phyloP scores from a whole-genome alignment of 2,113 vertebrate species.

The Catharus fuscescens region DNA sequence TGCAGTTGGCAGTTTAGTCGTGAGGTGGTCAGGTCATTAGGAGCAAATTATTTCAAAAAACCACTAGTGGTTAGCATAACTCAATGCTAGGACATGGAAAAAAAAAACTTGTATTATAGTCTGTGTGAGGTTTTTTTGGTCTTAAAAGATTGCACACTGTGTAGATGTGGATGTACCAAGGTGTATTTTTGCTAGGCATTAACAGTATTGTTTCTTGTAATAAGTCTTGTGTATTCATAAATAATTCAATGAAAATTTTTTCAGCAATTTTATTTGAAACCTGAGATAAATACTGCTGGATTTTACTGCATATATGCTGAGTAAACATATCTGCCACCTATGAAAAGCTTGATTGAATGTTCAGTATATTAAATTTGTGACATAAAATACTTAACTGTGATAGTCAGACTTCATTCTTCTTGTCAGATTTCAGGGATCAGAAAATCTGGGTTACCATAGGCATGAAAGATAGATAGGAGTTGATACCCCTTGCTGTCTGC shows the following conservation, averaged over 20 bases:
- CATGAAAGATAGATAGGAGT: background rate
- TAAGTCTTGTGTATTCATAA: background rate
- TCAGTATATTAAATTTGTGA: background rate
- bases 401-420: background rate
- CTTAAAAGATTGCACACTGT: background rate
- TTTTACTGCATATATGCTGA: background rate
- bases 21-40: background rate
- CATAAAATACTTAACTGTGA: background rate
- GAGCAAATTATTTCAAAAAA: background rate
- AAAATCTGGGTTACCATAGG: background rate
- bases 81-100: background rate
- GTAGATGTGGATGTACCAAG: background rate
- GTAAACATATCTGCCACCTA: background rate
- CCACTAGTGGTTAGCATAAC: background rate
- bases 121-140: background rate
- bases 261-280: background rate
- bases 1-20: background rate
- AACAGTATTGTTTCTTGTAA: background rate
- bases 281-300: background rate
- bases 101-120: background rate
- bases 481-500: background rate
- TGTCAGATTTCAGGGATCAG: background rate
- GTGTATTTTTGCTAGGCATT: background rate
- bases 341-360: background rate
- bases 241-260: background rate